Conservation (phyloP, 2,113 vertebrate species). For the Amblyornis subalaris region DNA sequence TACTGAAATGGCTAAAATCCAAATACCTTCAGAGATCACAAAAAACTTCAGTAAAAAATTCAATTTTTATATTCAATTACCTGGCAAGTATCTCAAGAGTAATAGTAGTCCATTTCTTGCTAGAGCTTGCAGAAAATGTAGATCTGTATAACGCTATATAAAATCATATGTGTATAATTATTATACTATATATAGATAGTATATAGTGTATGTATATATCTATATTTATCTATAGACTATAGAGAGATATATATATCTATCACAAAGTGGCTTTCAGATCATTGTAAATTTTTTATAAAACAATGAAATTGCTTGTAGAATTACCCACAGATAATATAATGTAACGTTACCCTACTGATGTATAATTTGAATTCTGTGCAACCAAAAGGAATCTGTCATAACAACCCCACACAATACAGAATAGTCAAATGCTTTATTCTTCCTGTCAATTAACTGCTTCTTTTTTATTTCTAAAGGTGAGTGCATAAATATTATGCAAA, state of each 20-base stretch:
- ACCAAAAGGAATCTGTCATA: conserved; percentile 25
- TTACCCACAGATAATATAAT: background rate
- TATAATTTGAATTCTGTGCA: background rate
- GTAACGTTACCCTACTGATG: background rate
- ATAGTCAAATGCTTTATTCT: background rate
- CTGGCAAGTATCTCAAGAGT: background rate
- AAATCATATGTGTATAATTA: background rate
- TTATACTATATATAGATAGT: background rate
- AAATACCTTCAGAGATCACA: background rate
- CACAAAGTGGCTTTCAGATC: background rate
- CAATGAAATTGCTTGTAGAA: background rate
- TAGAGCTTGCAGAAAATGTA: background rate
- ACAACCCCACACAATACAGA: background rate
- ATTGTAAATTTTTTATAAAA: background rate
- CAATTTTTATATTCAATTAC: background rate
- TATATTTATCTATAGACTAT: too few relatives aligned
- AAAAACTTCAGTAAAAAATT: background rate
- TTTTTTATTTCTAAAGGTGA: background rate
- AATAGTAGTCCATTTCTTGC: background rate
- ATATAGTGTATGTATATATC: too few relatives aligned
- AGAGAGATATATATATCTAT: background rate
- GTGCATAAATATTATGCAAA: background rate
- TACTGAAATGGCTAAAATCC: background rate
- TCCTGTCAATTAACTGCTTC: conserved; percentile 1
- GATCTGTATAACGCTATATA: background rate